Percentiles rank a stretch among this genome's conserved stretches.
phyloP scores from a whole-genome alignment of 1,140 invertebrate species.

The Littorina saxatilis region DNA sequence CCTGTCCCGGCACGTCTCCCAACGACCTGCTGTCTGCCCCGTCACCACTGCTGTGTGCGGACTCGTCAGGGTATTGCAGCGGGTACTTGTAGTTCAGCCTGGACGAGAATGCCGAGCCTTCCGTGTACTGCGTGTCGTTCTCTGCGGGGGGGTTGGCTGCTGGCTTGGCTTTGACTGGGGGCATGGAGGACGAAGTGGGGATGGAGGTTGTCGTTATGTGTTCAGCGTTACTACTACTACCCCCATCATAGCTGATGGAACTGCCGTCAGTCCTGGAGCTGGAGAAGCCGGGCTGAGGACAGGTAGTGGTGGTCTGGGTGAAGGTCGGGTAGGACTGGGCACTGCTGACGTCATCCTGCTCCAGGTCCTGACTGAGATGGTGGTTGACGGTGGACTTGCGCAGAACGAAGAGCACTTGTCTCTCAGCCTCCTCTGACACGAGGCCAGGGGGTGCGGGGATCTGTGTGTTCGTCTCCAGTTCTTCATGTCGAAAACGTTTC shows the following conservation, averaged over 20 bases:
- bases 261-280: background rate
- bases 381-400: conserved; percentile 30
- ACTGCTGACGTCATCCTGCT: conserved; percentile 2
- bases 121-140: too few relatives aligned
- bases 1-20: background rate
- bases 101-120: too few relatives aligned
- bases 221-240: background rate
- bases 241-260: too few relatives aligned
- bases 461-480: background rate
- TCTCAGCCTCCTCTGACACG: background rate
- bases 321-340: background rate
- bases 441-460: background rate
- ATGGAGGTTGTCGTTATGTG: background rate
- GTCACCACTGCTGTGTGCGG: background rate
- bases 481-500: background rate
- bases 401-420: conserved; percentile 23
- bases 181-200: background rate
- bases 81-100: too few relatives aligned
- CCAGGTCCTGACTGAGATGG: conserved; percentile 30
- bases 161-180: background rate
- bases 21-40: background rate
- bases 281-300: background rate
- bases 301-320: background rate
- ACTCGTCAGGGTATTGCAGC: background rate
- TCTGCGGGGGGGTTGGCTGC: too few relatives aligned